These are phyloP conservation scores for Platichthys flesus DNA, from an alignment of 2,113 vertebrate species.

Conservation along the genomic window DNA sequence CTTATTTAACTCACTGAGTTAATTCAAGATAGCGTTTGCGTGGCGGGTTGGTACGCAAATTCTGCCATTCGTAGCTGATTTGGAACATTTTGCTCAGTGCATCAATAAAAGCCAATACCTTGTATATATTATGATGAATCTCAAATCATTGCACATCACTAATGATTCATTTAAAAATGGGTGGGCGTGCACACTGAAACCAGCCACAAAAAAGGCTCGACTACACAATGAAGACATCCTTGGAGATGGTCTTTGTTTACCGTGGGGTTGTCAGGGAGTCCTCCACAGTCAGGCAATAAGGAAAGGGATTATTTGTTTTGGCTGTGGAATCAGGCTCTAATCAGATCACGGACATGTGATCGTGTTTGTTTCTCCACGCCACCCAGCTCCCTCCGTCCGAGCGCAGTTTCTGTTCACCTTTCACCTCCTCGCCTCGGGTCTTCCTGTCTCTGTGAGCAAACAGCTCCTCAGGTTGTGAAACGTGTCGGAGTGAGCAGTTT, in stretches of 20 bases:
- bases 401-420: slow-evolving; percentile 60
- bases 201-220: slow-evolving; percentile 47
- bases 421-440: slow-evolving; percentile 47
- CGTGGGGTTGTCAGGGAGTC: slow-evolving; percentile 81
- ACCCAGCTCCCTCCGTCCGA: slow-evolving; percentile 59
- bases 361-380: slow-evolving; percentile 49
- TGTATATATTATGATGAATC: slow-evolving; percentile 10
- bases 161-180: slow-evolving; percentile 5
- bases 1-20: slow-evolving; percentile 19
- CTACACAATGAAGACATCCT: slow-evolving; percentile 83
- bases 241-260: slow-evolving; percentile 82
- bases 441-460: slow-evolving; percentile 27
- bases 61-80: not conserved
- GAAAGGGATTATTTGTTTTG: slow-evolving; percentile 83
- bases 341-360: slow-evolving; percentile 78
- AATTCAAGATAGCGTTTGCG: slow-evolving; percentile 3
- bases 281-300: slow-evolving; percentile 68
- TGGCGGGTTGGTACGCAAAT: not conserved
- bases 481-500: not conserved
- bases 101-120: not conserved
- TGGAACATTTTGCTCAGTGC: slow-evolving; percentile 8
- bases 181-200: slow-evolving; percentile 43
- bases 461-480: slow-evolving; percentile 8
- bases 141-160: slow-evolving; percentile 17
- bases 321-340: slow-evolving; percentile 73